Evolutionary conservation across 2,113 vertebrate genomes (phyloP), one percentile per base, ranked within the genome.

Genomic region (Amphiprion percula): DNA sequence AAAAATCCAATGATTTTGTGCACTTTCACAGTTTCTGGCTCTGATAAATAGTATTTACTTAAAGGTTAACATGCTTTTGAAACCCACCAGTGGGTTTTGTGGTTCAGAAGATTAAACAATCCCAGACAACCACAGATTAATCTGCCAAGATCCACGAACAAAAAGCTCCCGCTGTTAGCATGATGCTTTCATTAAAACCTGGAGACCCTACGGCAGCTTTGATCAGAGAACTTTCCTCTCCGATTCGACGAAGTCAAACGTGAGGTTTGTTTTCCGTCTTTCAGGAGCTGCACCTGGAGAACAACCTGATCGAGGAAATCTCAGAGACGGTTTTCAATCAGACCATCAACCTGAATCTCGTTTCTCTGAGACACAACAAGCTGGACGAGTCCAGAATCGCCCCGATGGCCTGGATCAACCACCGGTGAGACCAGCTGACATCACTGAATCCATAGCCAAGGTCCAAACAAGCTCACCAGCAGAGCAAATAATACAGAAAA

Each of bases 281-380:
- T 55, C 39, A 99, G 98, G 98, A 99, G 89, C 82, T 99, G 41
- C 93, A 99, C 69, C 92, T 99, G 59, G 97, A 99, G 94, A 96
- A 96, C 85, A 99, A 99, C 75, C 90, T 96, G 74, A 98, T 99
- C 64, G 98, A 99, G 93, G 98, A 99, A 90, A 97, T 99, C 82
- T 96, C 96, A 69, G 97, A 97, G 82, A 90, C 93, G 7, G 95
- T 94, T 86, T 98, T 99, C 77, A 99, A 99, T 80, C 92, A 95
- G 14, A 98, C 96, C 55, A 93, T 76, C 69, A 96, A 92, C 82
- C 96, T 99, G 68, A 97, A 96, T 10, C 83, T 97, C 21, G 88
- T 99, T 74, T 95, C 96, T 76, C 87, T 99, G 67, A 94, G 96
- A 72, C 93, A 98, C 53, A 99, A 99, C 91, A 95, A 95, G 84